Evolutionary conservation across 2,113 vertebrate genomes (phyloP).

Genomic region (Sinocyclocheilus anophthalmus): DNA sequence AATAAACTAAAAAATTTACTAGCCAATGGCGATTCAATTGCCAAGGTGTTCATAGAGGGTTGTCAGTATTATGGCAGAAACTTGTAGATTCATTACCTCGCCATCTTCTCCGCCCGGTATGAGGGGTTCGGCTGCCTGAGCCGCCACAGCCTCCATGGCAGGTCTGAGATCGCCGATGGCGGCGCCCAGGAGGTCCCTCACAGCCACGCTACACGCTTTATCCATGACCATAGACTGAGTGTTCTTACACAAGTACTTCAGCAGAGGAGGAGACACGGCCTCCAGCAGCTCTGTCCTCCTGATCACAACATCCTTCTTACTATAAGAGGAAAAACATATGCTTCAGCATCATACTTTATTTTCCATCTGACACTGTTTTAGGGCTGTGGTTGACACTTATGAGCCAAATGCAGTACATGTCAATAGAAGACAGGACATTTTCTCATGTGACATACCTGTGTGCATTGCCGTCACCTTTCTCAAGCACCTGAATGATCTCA

Average conservation of each 20-base stretch:
- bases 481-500: constrained; percentile 86
- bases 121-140: constrained; percentile 81
- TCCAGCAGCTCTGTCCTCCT: constrained; percentile 87
- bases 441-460: constrained; percentile 77
- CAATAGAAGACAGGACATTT: not conserved
- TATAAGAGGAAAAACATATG: constrained; percentile 57
- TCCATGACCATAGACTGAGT: constrained; percentile 80
- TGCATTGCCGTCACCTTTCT: constrained; percentile 85
- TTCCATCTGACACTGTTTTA: not conserved
- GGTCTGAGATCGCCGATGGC: constrained; percentile 83
- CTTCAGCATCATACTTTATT: not conserved
- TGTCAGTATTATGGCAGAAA: too few species aligned
- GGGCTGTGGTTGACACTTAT: not conserved
- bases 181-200: constrained; percentile 82
- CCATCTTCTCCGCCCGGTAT: constrained; percentile 77
- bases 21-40: too few species aligned
- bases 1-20: too few species aligned
- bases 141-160: constrained; percentile 84
- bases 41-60: too few species aligned
- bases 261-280: constrained; percentile 81
- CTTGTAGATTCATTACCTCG: too few species aligned
- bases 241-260: constrained; percentile 82
- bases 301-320: constrained; percentile 85
- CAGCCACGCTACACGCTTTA: constrained; percentile 82
- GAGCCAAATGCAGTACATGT: not conserved